Percentiles rank a stretch among this genome's conserved stretches.
These are phyloP conservation scores for Oplegnathus fasciatus DNA, from an alignment of 2,113 vertebrate genomes.

Conservation along the genomic window DNA sequence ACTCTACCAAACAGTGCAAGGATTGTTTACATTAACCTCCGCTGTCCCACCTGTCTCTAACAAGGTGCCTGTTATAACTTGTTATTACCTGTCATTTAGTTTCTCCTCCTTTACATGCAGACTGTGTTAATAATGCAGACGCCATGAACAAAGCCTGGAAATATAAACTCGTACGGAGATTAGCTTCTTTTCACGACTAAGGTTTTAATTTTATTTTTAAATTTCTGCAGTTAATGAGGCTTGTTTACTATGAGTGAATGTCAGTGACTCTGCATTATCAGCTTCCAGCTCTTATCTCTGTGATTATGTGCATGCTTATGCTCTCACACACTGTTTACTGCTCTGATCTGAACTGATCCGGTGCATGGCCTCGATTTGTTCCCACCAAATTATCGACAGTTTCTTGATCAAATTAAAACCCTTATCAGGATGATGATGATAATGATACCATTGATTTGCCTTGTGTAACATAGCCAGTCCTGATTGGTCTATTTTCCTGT, in stretches of 20 bases:
- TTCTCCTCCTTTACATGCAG: constrained; percentile 9
- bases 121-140: constrained; percentile 16
- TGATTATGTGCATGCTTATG: constrained; percentile 65
- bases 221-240: constrained; percentile 20
- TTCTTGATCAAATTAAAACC: constrained; percentile 31
- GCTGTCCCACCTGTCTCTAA: constrained; percentile 6
- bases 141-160: constrained; percentile 30
- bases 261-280: constrained; percentile 41
- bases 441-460: constrained; percentile 25
- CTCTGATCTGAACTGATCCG: constrained; percentile 48
- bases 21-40: constrained; percentile 53
- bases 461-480: neutral
- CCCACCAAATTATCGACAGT: constrained; percentile 41
- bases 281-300: constrained; percentile 41
- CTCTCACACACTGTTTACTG: constrained; percentile 31
- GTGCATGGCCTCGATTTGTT: constrained; percentile 63
- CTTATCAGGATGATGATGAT: neutral
- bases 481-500: constrained; percentile 16
- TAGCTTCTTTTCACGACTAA: constrained; percentile 13
- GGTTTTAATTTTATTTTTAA: constrained; percentile 4
- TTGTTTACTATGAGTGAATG: constrained; percentile 33
- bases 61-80: constrained; percentile 47
- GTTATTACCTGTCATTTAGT: constrained; percentile 12
- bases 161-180: constrained; percentile 1
- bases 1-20: constrained; percentile 17